A percentile compares a stretch with the other conserved stretches of the same genome.
Conservation (phyloP, 2,888 invertebrate species). For the Homarus gammarus region DNA sequence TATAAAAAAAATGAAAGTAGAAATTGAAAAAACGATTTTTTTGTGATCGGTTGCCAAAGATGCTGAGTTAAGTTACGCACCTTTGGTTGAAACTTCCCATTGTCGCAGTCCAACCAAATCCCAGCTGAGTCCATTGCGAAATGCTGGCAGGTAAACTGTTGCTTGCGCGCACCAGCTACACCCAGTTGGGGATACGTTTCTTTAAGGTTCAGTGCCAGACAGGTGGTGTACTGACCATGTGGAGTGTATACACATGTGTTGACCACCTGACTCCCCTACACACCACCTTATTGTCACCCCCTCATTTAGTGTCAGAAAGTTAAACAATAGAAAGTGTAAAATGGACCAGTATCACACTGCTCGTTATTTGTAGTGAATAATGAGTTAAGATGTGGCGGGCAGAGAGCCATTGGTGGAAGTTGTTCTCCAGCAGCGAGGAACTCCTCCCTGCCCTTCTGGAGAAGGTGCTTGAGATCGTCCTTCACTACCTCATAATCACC, state of each 20-base stretch:
- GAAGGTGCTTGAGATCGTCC: constrained; percentile 60
- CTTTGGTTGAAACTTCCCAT: constrained; percentile 29
- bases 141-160: constrained; percentile 9
- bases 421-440: constrained; percentile 44
- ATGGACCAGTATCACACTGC: constrained; percentile 24
- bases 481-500: constrained; percentile 56
- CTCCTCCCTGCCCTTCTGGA: constrained; percentile 54
- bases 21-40: not conserved
- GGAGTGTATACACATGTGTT: too few relatives aligned
- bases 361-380: constrained; percentile 45
- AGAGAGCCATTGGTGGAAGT: constrained; percentile 49
- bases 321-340: not conserved
- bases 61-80: constrained; percentile 25
- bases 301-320: not conserved
- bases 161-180: not conserved
- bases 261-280: not conserved
- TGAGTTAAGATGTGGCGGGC: constrained; percentile 55
- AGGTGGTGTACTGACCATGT: not conserved
- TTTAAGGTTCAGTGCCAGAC: not conserved
- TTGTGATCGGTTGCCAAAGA: not conserved
- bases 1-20: constrained; percentile 16
- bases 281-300: not conserved
- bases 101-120: constrained; percentile 15
- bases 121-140: constrained; percentile 25
- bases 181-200: not conserved